phyloP scores from a whole-genome alignment of 2,888 invertebrate genomes.

The Cabera pusaria region DNA sequence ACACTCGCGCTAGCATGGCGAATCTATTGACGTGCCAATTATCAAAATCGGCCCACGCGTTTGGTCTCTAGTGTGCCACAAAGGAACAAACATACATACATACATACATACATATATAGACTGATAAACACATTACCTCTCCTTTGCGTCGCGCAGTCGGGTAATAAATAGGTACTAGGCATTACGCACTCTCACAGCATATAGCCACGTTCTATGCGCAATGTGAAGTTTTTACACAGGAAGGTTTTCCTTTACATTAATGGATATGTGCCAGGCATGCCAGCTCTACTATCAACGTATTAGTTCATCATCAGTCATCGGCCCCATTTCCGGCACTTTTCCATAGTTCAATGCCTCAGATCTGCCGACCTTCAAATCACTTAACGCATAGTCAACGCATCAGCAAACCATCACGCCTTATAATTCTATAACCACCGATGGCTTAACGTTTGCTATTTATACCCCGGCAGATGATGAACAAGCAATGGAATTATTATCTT shows the following conservation, averaged over 20 bases:
- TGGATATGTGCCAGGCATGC: conserved; percentile 31
- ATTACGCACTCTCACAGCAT: too few relatives aligned
- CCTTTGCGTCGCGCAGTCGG: too few relatives aligned
- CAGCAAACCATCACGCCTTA: conserved; percentile 24
- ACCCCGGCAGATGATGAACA: conserved; percentile 6
- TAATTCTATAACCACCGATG: conserved; percentile 27
- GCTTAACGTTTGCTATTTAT: conserved; percentile 8
- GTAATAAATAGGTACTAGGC: too few relatives aligned
- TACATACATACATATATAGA: too few relatives aligned
- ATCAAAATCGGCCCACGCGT: too few relatives aligned
- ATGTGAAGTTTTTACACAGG: too few relatives aligned
- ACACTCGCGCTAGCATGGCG: too few relatives aligned
- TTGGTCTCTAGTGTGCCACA: too few relatives aligned
- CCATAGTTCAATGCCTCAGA: conserved; percentile 71
- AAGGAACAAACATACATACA: too few relatives aligned
- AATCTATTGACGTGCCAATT: too few relatives aligned
- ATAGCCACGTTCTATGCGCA: too few relatives aligned
- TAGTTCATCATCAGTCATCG: conserved; percentile 71
- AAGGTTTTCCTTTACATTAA: background rate
- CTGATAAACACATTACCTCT: too few relatives aligned
- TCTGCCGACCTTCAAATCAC: conserved; percentile 57
- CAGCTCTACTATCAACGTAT: conserved; percentile 49
- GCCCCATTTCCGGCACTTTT: conserved; percentile 70
- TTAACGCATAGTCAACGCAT: conserved; percentile 36
- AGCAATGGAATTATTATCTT: conserved; percentile 33